Evolutionary conservation across 2,888 invertebrate genomes (phyloP), one percentile per base, ranked within the genome.

Genomic region (Pollenia angustigena): DNA sequence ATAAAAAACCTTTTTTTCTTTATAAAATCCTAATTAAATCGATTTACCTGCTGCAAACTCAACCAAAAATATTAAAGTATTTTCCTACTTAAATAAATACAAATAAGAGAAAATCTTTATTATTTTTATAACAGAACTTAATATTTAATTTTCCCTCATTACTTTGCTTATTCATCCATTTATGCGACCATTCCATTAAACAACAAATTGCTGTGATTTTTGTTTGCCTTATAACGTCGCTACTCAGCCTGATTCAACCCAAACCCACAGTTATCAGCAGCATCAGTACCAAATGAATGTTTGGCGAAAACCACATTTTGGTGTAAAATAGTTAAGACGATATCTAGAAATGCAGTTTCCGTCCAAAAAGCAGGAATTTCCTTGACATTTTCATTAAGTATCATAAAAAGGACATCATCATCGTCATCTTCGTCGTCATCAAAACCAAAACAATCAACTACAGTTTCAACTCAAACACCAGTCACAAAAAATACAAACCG

Each of bases 341-440:
- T 91, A 91, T 91, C 91, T 83, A 68, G 64, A 81, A 79, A 81
- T 89, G 86, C 90, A 89, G 90, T 91, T 91, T 91, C 91, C 91
- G 92, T 90, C 91, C 91, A 88, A 92, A 91, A 91, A 82, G 90
- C 91, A 92, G 91, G 91, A 92, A 92, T 92, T 91, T 92, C 90
- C 91, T 91, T 92, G 92, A 92, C 92, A 92, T 91, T 91, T 92
- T 91, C 92, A 92, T 92, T 91, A 92, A 84, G 90, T 89, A 90
- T 88, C 89, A 89, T 90, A 90, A 69, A 80, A 75, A 72, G 71
- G 71, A 84, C 82, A 85, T 75, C 80, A 72, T 40, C 82, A 69
- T 58, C 84, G 68, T 50, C 82, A 69, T 58, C 84, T 60, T 50
- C 62, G 56, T 71, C 80, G 79, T 74, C 87, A 81, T 74, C 76